Evolutionary conservation across 2,888 invertebrate species (phyloP).

Genomic region (Aphodius sticticus): DNA sequence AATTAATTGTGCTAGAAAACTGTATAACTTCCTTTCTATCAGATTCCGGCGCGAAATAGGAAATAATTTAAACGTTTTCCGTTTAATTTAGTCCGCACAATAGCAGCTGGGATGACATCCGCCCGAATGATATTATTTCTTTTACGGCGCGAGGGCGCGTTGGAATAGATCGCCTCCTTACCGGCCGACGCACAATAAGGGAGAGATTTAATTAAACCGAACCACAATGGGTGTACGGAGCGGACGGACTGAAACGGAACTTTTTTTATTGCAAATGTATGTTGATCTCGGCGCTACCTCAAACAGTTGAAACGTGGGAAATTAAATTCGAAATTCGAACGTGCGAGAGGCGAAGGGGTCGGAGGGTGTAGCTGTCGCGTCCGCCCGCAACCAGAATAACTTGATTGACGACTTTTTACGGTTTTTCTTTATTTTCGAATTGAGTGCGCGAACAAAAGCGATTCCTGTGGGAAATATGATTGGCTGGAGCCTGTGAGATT

Average conservation of each 20-base stretch:
- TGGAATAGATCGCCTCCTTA: neutral
- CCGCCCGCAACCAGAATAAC: neutral
- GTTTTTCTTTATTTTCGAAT: neutral
- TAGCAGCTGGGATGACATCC: neutral
- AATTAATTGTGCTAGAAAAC: neutral
- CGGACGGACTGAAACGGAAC: neutral
- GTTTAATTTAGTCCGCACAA: neutral
- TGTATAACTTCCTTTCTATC: neutral
- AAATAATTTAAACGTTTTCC: constrained; percentile 4
- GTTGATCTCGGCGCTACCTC: constrained; percentile 4
- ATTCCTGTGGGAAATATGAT: constrained; percentile 13
- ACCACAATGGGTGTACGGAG: neutral
- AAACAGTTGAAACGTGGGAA: neutral
- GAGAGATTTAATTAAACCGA: neutral
- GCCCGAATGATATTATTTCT: neutral
- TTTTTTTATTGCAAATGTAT: constrained; percentile 4
- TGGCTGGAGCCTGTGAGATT: no score
- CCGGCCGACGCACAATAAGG: neutral
- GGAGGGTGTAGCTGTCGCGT: neutral
- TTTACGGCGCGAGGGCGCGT: neutral
- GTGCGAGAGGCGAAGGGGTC: neutral
- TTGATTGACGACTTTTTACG: neutral
- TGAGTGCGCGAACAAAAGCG: constrained; percentile 20
- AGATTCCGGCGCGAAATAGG: neutral
- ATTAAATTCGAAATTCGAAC: neutral